Percentiles rank a stretch among this genome's conserved stretches.
phyloP scores from a whole-genome alignment of 2,113 vertebrate species.

The Hemibagrus wyckioides region DNA sequence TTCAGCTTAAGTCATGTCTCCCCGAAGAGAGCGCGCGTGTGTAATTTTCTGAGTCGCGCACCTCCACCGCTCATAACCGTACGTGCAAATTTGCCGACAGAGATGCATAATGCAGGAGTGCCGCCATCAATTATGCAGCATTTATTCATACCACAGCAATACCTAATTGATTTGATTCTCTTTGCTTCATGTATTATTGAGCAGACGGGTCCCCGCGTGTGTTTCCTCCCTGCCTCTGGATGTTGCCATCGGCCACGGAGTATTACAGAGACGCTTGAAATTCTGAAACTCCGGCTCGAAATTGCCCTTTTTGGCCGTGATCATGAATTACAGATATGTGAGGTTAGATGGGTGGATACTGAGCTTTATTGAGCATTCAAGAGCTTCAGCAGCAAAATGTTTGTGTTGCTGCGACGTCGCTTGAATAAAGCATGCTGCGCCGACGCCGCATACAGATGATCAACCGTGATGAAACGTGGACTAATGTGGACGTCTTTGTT shows the following conservation, averaged over 20 bases:
- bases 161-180: constrained; percentile 70
- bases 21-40: background rate
- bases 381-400: constrained; percentile 16
- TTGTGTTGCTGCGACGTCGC: constrained; percentile 7
- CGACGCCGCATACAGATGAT: background rate
- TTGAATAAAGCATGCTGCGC: background rate
- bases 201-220: constrained; percentile 47
- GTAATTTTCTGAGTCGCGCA: constrained; percentile 51
- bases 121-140: constrained; percentile 69
- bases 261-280: constrained; percentile 23
- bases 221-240: constrained; percentile 43
- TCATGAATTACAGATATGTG: constrained; percentile 8
- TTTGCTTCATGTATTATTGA: constrained; percentile 71
- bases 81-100: constrained; percentile 60
- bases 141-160: constrained; percentile 70
- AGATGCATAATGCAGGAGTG: constrained; percentile 66
- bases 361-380: constrained; percentile 31
- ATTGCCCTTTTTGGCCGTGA: constrained; percentile 17
- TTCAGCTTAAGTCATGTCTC: constrained; percentile 17
- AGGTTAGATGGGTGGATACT: constrained; percentile 17
- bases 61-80: constrained; percentile 54
- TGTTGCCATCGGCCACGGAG: constrained; percentile 32
- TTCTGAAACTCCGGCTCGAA: constrained; percentile 5
- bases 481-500: background rate
- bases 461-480: background rate